Base-by-base conservation (phyloP, 2,113 vertebrate genomes). In the Opisthocomus hoazin region DNA sequence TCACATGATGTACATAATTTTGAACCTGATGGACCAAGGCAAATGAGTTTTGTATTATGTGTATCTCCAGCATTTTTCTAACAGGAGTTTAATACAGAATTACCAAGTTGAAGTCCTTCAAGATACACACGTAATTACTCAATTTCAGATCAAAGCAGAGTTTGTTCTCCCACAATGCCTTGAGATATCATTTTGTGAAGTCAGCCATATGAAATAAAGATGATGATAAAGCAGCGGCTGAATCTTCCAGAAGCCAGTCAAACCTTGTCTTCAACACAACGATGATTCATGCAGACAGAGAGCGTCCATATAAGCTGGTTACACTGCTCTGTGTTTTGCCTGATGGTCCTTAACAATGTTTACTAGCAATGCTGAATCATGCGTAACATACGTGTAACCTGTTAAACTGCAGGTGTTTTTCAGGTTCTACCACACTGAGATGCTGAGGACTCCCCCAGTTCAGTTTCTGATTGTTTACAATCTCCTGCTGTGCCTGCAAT, bases 381-480 rank as follows among this genome's bases (percentile, higher is more conserved):
- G 73, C 8, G 3, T 85, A 71, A 74, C 2, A 20, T 81, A 57
- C 1, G 1, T 78, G 39, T 16, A 87, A 91, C 56, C 27, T 41
- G 13, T 81, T 85, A 57, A 79, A 34, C 46, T 71, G 51, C 43
- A 89, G 75, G 68, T 90, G 45, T 75, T 95, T 91, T 84, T 94
- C 84, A 85, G 83, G 50, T 93, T 77, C 80, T 92, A 60, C 90
- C 87, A 93, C 87, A 94, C 66, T 65, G 93, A 92, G 97, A 97
- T 97, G 97, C 50, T 96, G 89, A 96, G 79, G 95, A 92, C 96
- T 88, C 88, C 66, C 66, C 46, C 85, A 96, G 2, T 97, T 97
- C 95, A 76, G 74, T 97, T 95, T 97, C 94, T 92, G 96, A 97
- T 98, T 98, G 98, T 98, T 99, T 98, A 98, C 97, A 97, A 63